Percentiles rank a stretch among this genome's conserved stretches.
Conservation (phyloP, 1,140 invertebrate genomes). For the Zophobas morio region DNA sequence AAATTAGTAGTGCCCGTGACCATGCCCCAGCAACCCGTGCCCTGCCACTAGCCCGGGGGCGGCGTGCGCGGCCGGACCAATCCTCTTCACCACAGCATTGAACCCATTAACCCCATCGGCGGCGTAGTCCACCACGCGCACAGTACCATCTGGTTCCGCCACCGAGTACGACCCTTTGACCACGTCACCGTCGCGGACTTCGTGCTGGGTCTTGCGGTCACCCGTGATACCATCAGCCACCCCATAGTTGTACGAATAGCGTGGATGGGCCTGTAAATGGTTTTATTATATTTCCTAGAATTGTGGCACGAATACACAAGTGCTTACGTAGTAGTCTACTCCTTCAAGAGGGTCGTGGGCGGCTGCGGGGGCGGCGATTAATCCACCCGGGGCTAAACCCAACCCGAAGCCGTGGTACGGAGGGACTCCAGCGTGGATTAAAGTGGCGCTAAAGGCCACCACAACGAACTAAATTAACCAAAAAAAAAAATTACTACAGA, state of each 20-base stretch:
- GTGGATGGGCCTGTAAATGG: slow-evolving; percentile 68
- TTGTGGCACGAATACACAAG: background rate
- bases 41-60: slow-evolving; percentile 54
- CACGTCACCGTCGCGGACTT: slow-evolving; percentile 73
- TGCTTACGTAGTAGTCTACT: slow-evolving; percentile 49
- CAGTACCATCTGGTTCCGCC: slow-evolving; percentile 76
- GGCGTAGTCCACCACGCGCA: slow-evolving; percentile 76
- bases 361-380: slow-evolving; percentile 60
- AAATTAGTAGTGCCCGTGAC: slow-evolving; percentile 3
- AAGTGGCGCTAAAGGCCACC: slow-evolving; percentile 33
- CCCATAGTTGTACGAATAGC: slow-evolving; percentile 71
- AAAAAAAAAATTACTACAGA: background rate
- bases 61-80: slow-evolving; percentile 53
- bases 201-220: slow-evolving; percentile 72
- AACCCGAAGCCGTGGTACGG: slow-evolving; percentile 43
- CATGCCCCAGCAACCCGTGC: slow-evolving; percentile 12
- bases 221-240: slow-evolving; percentile 72
- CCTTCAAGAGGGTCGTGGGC: slow-evolving; percentile 67
- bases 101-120: slow-evolving; percentile 72
- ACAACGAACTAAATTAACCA: slow-evolving; percentile 40
- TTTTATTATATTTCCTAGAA: background rate
- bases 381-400: slow-evolving; percentile 46
- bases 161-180: slow-evolving; percentile 76
- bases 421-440: slow-evolving; percentile 48
- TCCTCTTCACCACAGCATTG: slow-evolving; percentile 67